Base-by-base conservation (phyloP, 2,888 invertebrate genomes). In the Callosobruchus maculatus region DNA sequence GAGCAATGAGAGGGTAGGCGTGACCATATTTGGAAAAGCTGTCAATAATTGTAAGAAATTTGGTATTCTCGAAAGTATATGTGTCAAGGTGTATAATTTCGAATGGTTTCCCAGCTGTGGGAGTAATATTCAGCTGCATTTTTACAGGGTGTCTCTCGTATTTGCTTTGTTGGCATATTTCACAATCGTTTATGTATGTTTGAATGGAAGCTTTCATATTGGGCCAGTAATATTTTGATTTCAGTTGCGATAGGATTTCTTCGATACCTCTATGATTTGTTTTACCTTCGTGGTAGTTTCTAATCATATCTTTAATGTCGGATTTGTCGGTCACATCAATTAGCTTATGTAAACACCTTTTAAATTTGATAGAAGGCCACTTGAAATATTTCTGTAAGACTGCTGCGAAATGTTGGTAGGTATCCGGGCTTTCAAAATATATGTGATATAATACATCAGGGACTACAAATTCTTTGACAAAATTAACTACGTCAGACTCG, bases 41-140 rank as follows among this genome's bases (percentile, higher is more conserved):
- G 71, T 80, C 78, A 20, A 78, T 68, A 21, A 80, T 74, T 70
- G 79, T 78, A 67, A 79, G 69, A 72, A 78, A 78, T 74, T 79
- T 77, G 22, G 72, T 31, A 67, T 74, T n/a, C 70, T 78, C 76
- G 73, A 75, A 70, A 71, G 26, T 26, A 26, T n/a, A n/a, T 26
- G 26, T 76, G 68, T 77, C 77, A 18, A 75, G 31, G 68, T 77
- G 75, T 26, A 78, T 21, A 30, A 71, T 68, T 72, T 68, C 67
- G 22, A 72, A 72, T 9, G 72, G 72, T 21, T 26, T 26, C 18
- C n/a, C 67, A 3, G 68, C 26, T 72, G 72, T 72, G 9, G 71
- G 71, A 20, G 71, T 71, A 21, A 72, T 22, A 68, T 68, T 72
- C 67, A 72, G 22, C 21, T 20, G 72, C 68, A 68, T 72, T 72